phyloP scores from a whole-genome alignment of 2,888 invertebrate species.

The Machimus rusticus region DNA sequence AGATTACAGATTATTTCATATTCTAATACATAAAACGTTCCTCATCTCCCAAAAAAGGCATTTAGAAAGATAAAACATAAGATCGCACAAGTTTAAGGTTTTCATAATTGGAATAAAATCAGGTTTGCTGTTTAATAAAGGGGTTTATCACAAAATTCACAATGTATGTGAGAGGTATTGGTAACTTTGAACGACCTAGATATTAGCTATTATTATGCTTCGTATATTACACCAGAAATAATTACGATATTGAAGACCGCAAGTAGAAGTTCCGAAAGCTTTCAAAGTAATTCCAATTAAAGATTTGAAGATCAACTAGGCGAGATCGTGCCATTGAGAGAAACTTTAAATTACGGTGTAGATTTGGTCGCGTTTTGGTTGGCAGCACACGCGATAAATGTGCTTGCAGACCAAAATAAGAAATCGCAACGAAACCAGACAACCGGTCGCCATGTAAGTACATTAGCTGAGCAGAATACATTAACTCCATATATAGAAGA shows the following conservation, averaged over 20 bases:
- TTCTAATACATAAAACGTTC: no score
- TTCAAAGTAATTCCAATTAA: conserved; percentile 1
- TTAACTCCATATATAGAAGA: background rate
- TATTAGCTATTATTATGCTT: background rate
- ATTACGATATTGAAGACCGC: background rate
- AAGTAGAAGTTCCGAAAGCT: background rate
- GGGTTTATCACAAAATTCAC: background rate
- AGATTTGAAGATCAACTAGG: conserved; percentile 33
- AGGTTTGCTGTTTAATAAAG: no score
- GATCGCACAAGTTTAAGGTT: no score
- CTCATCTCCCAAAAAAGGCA: no score
- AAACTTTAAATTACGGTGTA: conserved; percentile 9
- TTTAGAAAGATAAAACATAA: no score
- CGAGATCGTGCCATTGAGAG: conserved; percentile 5
- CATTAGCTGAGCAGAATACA: background rate
- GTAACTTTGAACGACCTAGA: background rate
- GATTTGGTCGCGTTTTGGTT: conserved; percentile 19
- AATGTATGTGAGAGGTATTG: background rate
- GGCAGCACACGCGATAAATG: conserved; percentile 10
- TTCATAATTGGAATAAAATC: no score
- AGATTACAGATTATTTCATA: no score
- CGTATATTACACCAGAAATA: background rate
- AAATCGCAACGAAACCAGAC: conserved; percentile 24
- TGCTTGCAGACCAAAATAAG: conserved; percentile 26
- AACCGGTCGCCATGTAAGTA: conserved; percentile 30